Evolutionary conservation across 2,113 vertebrate genomes (phyloP).

Genomic region (Sinocyclocheilus rhinocerous): DNA sequence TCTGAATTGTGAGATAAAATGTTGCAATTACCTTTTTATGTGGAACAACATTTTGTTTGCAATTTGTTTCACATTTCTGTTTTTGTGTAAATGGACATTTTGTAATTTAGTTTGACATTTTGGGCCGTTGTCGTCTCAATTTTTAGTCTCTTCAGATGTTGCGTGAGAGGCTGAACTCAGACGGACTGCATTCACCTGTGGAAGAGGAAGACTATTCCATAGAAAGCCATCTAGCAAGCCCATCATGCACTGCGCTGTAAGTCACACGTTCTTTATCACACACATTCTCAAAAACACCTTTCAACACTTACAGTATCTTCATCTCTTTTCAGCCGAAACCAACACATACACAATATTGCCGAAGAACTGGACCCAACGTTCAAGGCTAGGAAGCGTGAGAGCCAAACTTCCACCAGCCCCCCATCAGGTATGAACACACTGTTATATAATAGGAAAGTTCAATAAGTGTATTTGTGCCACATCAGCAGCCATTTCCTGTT

Average conservation of each 20-base stretch:
- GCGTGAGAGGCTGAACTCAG: constrained; percentile 73
- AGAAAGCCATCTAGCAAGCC: constrained; percentile 63
- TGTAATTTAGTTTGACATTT: not conserved
- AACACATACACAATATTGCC: constrained; percentile 72
- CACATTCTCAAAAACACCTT: not conserved
- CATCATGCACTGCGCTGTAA: constrained; percentile 57
- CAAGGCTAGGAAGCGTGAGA: constrained; percentile 65
- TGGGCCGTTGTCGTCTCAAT: constrained; percentile 31
- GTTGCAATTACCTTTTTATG: not conserved
- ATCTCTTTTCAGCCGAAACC: constrained; percentile 59
- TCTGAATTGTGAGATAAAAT: too few relatives aligned
- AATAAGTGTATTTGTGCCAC: not conserved
- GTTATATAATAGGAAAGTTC: not conserved
- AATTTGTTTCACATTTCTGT: not conserved
- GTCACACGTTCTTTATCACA: constrained; percentile 5
- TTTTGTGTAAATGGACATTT: not conserved
- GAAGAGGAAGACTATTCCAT: constrained; percentile 68
- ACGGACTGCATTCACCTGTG: constrained; percentile 71
- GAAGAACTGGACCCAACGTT: constrained; percentile 80
- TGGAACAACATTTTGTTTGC: not conserved
- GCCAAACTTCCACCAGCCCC: not conserved
- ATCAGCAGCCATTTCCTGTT: not conserved
- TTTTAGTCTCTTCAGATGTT: constrained; percentile 29
- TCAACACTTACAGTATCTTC: not conserved
- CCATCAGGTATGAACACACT: constrained; percentile 18